Evolutionary conservation across 1,140 invertebrate genomes (phyloP), one percentile per base, ranked within the genome.

Genomic region (Centruroides vittatus): DNA sequence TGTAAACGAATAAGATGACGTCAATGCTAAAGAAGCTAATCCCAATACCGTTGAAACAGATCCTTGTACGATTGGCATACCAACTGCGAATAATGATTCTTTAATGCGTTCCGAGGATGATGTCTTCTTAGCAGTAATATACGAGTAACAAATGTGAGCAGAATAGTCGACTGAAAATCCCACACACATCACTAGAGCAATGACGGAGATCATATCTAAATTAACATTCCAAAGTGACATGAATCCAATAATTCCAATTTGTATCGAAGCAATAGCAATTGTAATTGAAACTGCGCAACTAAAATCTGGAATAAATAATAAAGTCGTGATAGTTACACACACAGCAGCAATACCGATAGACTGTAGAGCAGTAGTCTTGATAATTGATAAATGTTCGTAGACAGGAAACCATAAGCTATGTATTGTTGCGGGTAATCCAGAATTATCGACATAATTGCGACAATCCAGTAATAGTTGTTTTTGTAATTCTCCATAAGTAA

Each of bases 141-240:
- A 97, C 0, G 90, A 90, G 70, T 97, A 96, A 66, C 91, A 94
- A 53, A 97, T 95, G 69, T 98, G 93, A 5, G 93, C 93, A 0
- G 91, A 93, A 72, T 95, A 98, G 70, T 98, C 93, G 0, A 98
- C 92, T 5, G 90, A 94, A 75, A 97, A 97, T 53, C 94, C 94
- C 49, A 97, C 94, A 69, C 92, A 95, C 91, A 98, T 96, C 56
- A 98, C 96, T 3, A 98, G 78, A 69, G 97, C 96, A 48, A 98
- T 96, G 93, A 97, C 98, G 0, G 93, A 96, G 67, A 98, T 94
- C 6, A 92, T 92, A 72, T 96, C 93, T 47, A 98, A 76, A 70
- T 90, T 93, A 0, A 98, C 89, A 65, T 85, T 83, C 92, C 93
- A 97, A 3, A 95, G 76, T 0, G 90, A 84, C 88, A 98, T 94